Evolutionary conservation across 2,888 invertebrate species (phyloP), one percentile per base, ranked within the genome.

Genomic region (Iphiclides podalirius): DNA sequence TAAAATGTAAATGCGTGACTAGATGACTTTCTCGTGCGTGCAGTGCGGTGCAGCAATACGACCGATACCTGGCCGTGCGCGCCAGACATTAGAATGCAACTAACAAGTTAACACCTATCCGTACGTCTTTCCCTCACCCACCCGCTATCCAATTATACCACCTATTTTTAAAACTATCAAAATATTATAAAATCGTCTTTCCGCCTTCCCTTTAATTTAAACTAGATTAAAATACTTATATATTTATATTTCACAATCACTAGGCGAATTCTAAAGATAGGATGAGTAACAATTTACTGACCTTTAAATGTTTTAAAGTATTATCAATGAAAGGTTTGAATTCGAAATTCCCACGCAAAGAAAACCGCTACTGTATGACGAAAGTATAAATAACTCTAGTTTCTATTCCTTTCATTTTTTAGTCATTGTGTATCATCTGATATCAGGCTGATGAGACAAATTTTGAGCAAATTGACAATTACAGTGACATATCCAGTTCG

Each of bases 401-500:
- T 48, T 48, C 48, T 48, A 42, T 31, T 48, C 42, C 48, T 42
- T 48, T 36, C 48, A 48, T 48, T 48, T 48, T 35, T 41, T 34
- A 31, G 28, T 45, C 45, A 38, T 45, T 37, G 15, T 35, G 33
- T 35, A 47, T 31, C 42, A 31, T 38, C 41, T 37, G 43, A 39
- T 38, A 37, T 52, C 33, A 16, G 8, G 3, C 44, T 47, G 46
- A 50, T 52, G 39, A 50, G 56, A 52, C 55, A 53, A 28, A 26
- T 31, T 46, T 20, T 40, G 46, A 38, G 20, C 20, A 44, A 43
- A 20, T 20, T 37, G 49, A 35, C 44, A 46, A 14, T 45, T 45
- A 47, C 26, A 37, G 23, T 37, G 13, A 16, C 17, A 17, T 38
- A 11, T 23, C 2, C 11, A 4, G 3, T 11, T 11, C 31, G 42